Conservation (phyloP, 2,797 vertebrate genomes). For the Gymnopithys bicolor region DNA sequence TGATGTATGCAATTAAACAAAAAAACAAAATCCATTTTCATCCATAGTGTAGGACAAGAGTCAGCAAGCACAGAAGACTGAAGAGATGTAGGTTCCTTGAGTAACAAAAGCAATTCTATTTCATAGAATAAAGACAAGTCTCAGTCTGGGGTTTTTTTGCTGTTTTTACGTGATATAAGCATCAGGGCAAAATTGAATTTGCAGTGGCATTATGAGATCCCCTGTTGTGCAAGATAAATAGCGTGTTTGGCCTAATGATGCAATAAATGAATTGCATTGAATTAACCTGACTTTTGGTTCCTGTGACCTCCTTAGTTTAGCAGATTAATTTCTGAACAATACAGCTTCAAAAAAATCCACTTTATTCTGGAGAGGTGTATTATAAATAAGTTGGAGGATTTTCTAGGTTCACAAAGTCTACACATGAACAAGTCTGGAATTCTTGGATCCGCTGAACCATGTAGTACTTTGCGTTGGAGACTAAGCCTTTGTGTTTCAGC, state of each 20-base stretch:
- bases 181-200: background rate
- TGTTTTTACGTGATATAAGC: background rate
- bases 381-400: background rate
- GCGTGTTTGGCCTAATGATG: background rate
- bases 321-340: slow-evolving; percentile 5
- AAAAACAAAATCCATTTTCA: background rate
- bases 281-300: background rate
- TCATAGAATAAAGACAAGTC: background rate
- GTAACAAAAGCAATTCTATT: background rate
- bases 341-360: background rate
- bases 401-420: background rate
- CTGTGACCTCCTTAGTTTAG: background rate
- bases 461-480: background rate
- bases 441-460: background rate
- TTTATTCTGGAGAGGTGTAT: background rate
- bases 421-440: background rate
- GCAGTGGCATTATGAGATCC: background rate
- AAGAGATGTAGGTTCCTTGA: background rate
- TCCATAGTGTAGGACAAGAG: background rate
- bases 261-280: background rate
- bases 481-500: background rate
- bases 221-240: background rate
- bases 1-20: background rate
- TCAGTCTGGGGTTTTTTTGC: background rate
- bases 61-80: background rate